These are phyloP conservation scores for Cheilosia impressa DNA, from an alignment of 2,888 invertebrate genomes.

Conservation along the genomic window DNA sequence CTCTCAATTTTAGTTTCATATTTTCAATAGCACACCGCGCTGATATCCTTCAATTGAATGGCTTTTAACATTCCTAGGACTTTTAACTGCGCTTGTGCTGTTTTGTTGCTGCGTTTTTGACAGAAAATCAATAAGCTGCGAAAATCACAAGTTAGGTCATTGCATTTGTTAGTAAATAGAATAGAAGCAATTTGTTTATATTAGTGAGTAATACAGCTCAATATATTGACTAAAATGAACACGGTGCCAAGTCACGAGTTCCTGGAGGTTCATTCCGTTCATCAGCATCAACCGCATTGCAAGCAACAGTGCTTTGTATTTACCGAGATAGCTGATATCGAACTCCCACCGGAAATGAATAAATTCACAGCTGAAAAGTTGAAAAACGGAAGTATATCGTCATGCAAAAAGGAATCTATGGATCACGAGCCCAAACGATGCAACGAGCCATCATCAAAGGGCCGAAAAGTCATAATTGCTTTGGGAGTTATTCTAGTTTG, in stretches of 20 bases:
- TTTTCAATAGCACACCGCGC: background rate
- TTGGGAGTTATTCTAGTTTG: conserved; percentile 81
- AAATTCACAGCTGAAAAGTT: conserved; percentile 82
- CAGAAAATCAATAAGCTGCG: conserved; percentile 59
- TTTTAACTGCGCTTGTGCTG: conserved; percentile 37
- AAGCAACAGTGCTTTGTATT: conserved; percentile 84
- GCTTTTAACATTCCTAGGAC: background rate
- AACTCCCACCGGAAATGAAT: conserved; percentile 83
- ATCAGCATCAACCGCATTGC: conserved; percentile 81
- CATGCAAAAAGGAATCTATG: conserved; percentile 80
- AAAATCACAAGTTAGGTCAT: conserved; percentile 29
- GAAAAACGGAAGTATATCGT: conserved; percentile 81
- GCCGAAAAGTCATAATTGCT: conserved; percentile 80
- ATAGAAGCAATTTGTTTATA: background rate
- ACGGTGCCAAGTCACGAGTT: conserved; percentile 83
- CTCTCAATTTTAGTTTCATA: too few species aligned
- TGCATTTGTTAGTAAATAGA: conserved; percentile 64
- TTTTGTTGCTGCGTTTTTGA: conserved; percentile 43
- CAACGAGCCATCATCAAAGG: conserved; percentile 77
- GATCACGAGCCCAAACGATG: conserved; percentile 68
- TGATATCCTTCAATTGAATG: background rate
- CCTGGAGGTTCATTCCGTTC: conserved; percentile 82
- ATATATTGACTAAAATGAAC: conserved; percentile 79
- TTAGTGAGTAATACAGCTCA: background rate
- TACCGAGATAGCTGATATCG: conserved; percentile 83